phyloP scores from a whole-genome alignment of 2,797 vertebrate genomes.

The Phataginus tetradactyla region DNA sequence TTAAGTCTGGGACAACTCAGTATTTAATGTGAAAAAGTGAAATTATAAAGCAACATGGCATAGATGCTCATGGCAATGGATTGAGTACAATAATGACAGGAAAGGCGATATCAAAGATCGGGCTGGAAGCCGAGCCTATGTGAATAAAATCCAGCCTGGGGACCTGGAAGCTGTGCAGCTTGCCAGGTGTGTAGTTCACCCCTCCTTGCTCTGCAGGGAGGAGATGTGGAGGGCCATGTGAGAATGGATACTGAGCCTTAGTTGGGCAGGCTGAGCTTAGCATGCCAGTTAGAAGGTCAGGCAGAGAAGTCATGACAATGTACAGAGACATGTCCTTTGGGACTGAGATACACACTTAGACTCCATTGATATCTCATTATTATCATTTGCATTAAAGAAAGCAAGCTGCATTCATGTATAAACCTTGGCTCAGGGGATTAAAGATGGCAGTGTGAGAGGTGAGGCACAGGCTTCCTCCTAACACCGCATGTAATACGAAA shows the following conservation, averaged over 20 bases:
- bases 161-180: neutral
- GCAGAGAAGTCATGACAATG: neutral
- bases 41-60: neutral
- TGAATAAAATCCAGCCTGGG: neutral
- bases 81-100: rapidly evolving
- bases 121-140: neutral
- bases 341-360: neutral
- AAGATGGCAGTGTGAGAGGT: too few species aligned
- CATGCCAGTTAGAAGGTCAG: neutral
- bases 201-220: neutral
- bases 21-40: neutral
- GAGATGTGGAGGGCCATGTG: rapidly evolving
- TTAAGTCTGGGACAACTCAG: neutral
- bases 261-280: neutral
- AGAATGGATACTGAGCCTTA: neutral
- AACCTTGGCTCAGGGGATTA: neutral
- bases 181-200: neutral
- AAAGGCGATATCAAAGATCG: neutral
- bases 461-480: too few species aligned
- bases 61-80: neutral
- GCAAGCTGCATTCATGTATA: neutral
- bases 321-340: neutral
- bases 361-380: too few species aligned
- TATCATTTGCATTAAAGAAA: neutral
- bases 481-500: too few species aligned